Base-by-base conservation (phyloP, 2,113 vertebrate species). In the Macquaria australasica region DNA sequence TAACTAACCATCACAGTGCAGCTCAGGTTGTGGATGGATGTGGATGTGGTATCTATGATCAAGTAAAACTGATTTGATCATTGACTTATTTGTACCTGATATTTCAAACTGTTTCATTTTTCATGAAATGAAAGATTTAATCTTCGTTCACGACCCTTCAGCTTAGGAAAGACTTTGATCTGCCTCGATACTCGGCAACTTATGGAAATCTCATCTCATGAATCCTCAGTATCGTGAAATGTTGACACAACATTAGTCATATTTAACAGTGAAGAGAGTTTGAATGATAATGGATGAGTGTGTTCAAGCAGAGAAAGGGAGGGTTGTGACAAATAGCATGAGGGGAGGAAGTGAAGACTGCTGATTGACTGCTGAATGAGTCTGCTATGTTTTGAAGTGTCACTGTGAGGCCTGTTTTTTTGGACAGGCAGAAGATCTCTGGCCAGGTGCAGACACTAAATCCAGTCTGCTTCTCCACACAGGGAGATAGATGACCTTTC, bases 371-470 rank as follows among this genome's bases (percentile, higher is more conserved):
- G 90, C 80, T 84, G 85, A 85, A 87, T 82, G 85, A 84, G 87
- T 88, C 89, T 92, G 87, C 81, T 91, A 84, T 93, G 88, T 88
- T 92, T 92, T 90, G 90, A 92, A 89, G 79, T 91, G 92, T 92
- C 92, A 91, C 83, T 72, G 73, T 56, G 58, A 92, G 81, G 89
- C 81, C 88, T 91, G 89, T 16, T 72, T 83, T 67, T 84, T 64
- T 83, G 82, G 88, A 88, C 85, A 84, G 77, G 80, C 90, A 89
- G 89, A 87, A 84, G 89, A 90, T 88, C 84, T 87, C 79, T 71
- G 81, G 60, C 94, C 94, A 96, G 93, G 93, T 95, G 95, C 90
- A 92, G 84, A 91, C 89, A 91, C 86, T 95, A 94, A 94, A 94
- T 94, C 90, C 89, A 86, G 71, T 37, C 60, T 81, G 83, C 68